A percentile compares a stretch with the other conserved stretches of the same genome.
Conservation (phyloP, 2,888 invertebrate species). For the Andrena trimmerana region DNA sequence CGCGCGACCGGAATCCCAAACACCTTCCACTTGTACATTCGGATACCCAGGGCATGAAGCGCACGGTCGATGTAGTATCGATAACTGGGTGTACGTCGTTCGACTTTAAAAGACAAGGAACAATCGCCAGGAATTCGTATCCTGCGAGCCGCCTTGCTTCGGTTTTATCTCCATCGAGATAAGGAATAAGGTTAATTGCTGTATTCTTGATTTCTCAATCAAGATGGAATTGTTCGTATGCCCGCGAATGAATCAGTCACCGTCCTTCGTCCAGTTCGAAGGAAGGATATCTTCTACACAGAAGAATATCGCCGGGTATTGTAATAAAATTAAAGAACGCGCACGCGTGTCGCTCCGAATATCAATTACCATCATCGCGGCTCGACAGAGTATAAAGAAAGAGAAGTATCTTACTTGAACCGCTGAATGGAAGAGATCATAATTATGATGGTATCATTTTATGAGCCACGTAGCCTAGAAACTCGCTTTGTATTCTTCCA, state of each 20-base stretch:
- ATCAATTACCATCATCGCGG: neutral
- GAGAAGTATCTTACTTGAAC: constrained; percentile 6
- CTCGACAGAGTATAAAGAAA: neutral
- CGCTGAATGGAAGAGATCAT: neutral
- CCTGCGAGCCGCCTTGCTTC: neutral
- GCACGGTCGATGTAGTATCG: neutral
- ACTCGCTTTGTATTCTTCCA: neutral
- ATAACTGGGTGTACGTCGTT: neutral
- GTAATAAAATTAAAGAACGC: constrained; percentile 21
- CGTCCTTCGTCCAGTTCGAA: constrained; percentile 27
- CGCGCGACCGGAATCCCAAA: constrained; percentile 38
- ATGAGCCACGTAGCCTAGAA: constrained; percentile 1
- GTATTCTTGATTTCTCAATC: constrained; percentile 31
- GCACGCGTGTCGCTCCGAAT: neutral
- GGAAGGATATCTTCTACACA: constrained; percentile 17
- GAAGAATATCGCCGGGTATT: constrained; percentile 7
- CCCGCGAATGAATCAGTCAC: constrained; percentile 8
- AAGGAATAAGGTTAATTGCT: constrained; percentile 34
- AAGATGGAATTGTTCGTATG: constrained; percentile 33
- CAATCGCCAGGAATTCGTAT: no score
- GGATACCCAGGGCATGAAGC: neutral
- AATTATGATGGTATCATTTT: neutral
- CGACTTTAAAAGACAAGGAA: no score
- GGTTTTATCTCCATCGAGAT: neutral
- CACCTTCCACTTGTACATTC: neutral